Evolutionary conservation across 64 coral and sea anemone genomes (phyloP).

Genomic region (Cladopsammia gracilis): DNA sequence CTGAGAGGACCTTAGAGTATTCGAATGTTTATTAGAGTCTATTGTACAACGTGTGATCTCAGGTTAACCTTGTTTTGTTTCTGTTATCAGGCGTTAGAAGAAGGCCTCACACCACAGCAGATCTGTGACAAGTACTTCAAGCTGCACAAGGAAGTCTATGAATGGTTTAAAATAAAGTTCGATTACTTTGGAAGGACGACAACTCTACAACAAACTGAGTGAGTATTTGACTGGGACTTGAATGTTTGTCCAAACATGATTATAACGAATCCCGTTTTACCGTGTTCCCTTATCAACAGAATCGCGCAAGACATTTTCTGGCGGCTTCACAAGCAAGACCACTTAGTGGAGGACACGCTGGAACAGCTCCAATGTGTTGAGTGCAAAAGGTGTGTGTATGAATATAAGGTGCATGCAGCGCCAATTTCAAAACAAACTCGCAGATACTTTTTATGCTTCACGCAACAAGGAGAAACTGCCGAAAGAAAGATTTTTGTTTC

Average conservation of each 20-base stretch:
- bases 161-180: constrained; percentile 97
- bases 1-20: no score
- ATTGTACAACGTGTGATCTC: no score
- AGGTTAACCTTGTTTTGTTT: not conserved
- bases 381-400: constrained; percentile 62
- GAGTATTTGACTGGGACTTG: not conserved
- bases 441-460: no score
- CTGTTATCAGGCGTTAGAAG: constrained; percentile 87
- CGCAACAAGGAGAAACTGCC: no score
- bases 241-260: not conserved
- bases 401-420: no score
- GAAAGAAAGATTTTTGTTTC: no score
- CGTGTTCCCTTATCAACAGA: constrained; percentile 4
- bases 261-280: no score
- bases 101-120: constrained; percentile 88
- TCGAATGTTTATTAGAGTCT: no score
- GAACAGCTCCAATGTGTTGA: constrained; percentile 78
- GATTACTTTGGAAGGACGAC: constrained; percentile 96
- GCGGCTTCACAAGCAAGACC: constrained; percentile 70
- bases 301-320: constrained; percentile 92
- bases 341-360: constrained; percentile 71
- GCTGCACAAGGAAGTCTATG: constrained; percentile 91
- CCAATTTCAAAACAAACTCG: no score
- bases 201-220: constrained; percentile 94
- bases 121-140: constrained; percentile 98